A percentile compares a stretch with the other conserved stretches of the same genome.
Conservation (phyloP, 2,888 invertebrate genomes). For the Aporophyla nigra region DNA sequence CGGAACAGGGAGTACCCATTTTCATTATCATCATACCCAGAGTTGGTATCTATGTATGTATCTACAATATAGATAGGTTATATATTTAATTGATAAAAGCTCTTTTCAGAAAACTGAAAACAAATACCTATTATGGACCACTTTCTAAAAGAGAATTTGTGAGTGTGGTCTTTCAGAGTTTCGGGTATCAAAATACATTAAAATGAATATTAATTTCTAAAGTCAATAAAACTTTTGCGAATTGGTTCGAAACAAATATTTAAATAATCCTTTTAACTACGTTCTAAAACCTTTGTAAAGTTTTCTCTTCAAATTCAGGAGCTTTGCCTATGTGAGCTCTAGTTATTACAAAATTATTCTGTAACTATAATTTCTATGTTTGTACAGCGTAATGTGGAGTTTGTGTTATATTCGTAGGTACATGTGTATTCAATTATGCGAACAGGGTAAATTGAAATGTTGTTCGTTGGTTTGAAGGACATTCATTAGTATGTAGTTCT, state of each 20-base stretch:
- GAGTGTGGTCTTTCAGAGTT: constrained; percentile 16
- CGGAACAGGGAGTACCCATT: too few species aligned
- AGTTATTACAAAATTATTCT: constrained; percentile 35
- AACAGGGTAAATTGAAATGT: constrained; percentile 26
- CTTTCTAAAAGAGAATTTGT: constrained; percentile 7
- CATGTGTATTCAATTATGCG: constrained; percentile 29
- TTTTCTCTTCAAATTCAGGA: constrained; percentile 31
- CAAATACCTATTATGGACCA: not conserved
- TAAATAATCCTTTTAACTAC: constrained; percentile 49
- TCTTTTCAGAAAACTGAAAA: not conserved
- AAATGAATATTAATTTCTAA: constrained; percentile 44
- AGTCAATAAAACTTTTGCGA: constrained; percentile 49
- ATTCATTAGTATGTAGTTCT: constrained; percentile 24
- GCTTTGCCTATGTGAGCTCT: constrained; percentile 22
- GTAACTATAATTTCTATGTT: constrained; percentile 15
- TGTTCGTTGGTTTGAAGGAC: constrained; percentile 24
- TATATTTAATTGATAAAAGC: not conserved
- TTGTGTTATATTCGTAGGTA: constrained; percentile 23
- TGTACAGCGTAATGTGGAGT: constrained; percentile 9
- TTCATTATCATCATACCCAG: too few species aligned
- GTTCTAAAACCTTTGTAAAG: constrained; percentile 38
- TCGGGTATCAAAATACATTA: constrained; percentile 34
- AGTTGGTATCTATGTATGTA: too few species aligned
- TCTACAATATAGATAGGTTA: not conserved
- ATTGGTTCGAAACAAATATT: constrained; percentile 49